Evolutionary conservation across 2,113 vertebrate genomes (phyloP).

Genomic region (Origma solitaria): DNA sequence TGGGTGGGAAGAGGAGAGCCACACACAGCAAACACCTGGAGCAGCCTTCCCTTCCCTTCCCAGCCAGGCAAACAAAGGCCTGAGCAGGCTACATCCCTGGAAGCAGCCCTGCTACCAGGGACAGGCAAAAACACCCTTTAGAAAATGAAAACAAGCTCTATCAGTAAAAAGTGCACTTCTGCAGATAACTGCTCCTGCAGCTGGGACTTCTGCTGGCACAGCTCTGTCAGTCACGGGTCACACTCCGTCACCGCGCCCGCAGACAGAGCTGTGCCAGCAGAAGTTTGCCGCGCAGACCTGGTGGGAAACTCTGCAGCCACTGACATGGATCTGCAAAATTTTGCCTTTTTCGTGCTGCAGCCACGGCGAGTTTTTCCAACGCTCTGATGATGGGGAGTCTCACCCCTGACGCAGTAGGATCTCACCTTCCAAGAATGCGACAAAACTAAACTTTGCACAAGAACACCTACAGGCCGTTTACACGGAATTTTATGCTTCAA

Average conservation of each 20-base stretch:
- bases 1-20: not conserved
- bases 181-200: conserved; percentile 46
- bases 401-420: fast-evolving
- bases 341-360: not conserved
- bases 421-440: not conserved
- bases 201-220: conserved; percentile 39
- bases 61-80: not conserved
- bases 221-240: conserved; percentile 25
- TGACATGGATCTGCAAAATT: not conserved
- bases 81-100: not conserved
- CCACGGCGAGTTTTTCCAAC: not conserved
- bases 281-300: not conserved
- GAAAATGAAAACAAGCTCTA: conserved; percentile 20
- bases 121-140: not conserved
- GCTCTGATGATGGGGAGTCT: not conserved
- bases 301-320: not conserved
- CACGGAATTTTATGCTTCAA: not conserved
- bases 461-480: not conserved
- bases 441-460: not conserved
- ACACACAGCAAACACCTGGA: not conserved
- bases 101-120: not conserved
- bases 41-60: not conserved
- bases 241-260: not conserved
- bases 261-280: conserved; percentile 51
- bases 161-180: conserved; percentile 27